Percentiles rank a stretch among this genome's conserved stretches.
These are phyloP conservation scores for Engraulis encrasicolus DNA, from an alignment of 2,113 vertebrate species.

Conservation along the genomic window DNA sequence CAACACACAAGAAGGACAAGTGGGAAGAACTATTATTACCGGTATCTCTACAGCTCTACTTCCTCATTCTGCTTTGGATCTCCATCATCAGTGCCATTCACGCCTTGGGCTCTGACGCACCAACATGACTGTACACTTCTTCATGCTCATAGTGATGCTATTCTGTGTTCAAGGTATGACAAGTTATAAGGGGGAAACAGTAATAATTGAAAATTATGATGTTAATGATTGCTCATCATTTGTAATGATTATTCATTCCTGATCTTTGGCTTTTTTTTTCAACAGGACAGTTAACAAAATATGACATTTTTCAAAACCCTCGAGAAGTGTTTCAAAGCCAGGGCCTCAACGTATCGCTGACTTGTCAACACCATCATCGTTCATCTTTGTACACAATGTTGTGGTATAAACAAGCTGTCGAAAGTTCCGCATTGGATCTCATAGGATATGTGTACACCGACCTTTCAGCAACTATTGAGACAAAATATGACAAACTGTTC, in stretches of 20 bases:
- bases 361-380: conserved; percentile 24
- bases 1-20: too few relatives aligned
- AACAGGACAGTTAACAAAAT: background rate
- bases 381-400: too few relatives aligned
- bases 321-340: conserved; percentile 21
- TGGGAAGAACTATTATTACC: too few relatives aligned
- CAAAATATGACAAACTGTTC: background rate
- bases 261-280: too few relatives aligned
- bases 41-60: background rate
- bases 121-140: too few relatives aligned
- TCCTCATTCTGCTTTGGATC: background rate
- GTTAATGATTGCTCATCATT: background rate
- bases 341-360: conserved; percentile 18
- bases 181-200: too few relatives aligned
- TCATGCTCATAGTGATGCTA: too few relatives aligned
- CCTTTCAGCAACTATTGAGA: too few relatives aligned
- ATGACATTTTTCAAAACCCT: conserved; percentile 25
- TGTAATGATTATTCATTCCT: background rate
- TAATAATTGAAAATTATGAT: conserved; percentile 30
- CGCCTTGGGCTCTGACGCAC: too few relatives aligned
- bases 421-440: background rate
- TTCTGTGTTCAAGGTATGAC: too few relatives aligned
- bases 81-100: too few relatives aligned
- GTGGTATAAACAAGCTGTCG: too few relatives aligned
- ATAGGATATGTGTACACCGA: background rate